Evolutionary conservation across 2,888 invertebrate species (phyloP), one percentile per base, ranked within the genome.

Genomic region (Hoplodrina blanda): DNA sequence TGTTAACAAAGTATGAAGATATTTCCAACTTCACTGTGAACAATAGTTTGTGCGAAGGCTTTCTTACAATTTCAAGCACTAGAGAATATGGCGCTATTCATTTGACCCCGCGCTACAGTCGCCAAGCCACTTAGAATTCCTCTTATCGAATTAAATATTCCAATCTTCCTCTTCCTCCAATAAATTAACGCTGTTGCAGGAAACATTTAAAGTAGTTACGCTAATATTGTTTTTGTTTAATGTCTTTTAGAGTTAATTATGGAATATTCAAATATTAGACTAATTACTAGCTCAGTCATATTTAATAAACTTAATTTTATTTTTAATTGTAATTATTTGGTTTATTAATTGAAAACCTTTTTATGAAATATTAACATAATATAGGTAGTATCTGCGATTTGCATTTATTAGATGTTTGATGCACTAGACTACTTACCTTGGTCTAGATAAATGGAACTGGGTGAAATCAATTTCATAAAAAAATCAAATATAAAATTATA

Each of bases 121-220:
- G 70, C 75, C 61, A 74, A 81, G 80, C 79, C 74, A 81, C 82
- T 81, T 78, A 74, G 62, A 78, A 80, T 80, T 81, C 68, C 82
- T 79, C 69, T 81, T 82, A 79, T 76, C 76, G 80, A 76, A 79
- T 82, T 82, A 73, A 82, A 72, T 82, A 80, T 81, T 79, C 83
- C 65, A 68, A 80, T 76, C 82, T 70, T 76, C 62, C 57, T 70
- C 68, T 72, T 73, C 33, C 52, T 62, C 64, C 68, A 52, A 82
- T 80, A 81, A 79, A 79, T 78, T 64, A 57, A 25, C 57, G 44
- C 62, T 73, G 65, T 65, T 78, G 81, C 61, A 73, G 63, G 64
- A 62, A 81, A 73, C 63, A 64, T 67, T 67, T 49, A 62, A 69
- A 59, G 25, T 64, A 64, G 53, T 59, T 71, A 54, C 56, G 60